phyloP scores from a whole-genome alignment of 2,797 vertebrate species.

The Caiman crocodilus region DNA sequence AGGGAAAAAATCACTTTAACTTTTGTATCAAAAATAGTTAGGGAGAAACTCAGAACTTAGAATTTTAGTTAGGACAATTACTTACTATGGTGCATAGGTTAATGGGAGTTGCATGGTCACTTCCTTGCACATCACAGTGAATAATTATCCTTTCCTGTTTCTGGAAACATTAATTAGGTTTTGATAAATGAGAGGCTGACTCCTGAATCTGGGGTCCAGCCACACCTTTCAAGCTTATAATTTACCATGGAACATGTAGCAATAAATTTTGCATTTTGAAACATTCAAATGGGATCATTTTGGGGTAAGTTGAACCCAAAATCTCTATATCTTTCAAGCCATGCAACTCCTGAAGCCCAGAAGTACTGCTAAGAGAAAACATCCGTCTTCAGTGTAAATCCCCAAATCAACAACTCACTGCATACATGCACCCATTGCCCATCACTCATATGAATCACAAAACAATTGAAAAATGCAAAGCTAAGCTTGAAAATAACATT shows the following conservation, averaged over 20 bases:
- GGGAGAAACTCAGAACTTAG: conserved; percentile 10
- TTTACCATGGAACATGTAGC: conserved; percentile 13
- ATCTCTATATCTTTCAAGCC: neutral
- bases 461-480: neutral
- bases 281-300: neutral
- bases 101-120: conserved; percentile 46
- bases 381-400: neutral
- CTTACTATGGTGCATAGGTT: conserved; percentile 34
- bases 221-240: neutral
- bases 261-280: conserved; percentile 27
- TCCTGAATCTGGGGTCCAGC: conserved; percentile 32
- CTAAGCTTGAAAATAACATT: neutral
- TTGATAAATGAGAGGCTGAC: conserved; percentile 61
- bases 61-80: neutral
- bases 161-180: conserved; percentile 49
- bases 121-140: conserved; percentile 45
- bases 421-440: neutral
- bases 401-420: neutral
- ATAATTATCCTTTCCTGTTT: conserved; percentile 44
- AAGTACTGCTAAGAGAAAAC: neutral
- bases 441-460: neutral
- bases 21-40: conserved; percentile 22
- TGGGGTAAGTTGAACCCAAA: neutral
- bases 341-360: neutral
- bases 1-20: neutral